A percentile compares a stretch with the other conserved stretches of the same genome.
Conservation (phyloP, 2,797 vertebrate genomes). For the Microchirus variegatus region DNA sequence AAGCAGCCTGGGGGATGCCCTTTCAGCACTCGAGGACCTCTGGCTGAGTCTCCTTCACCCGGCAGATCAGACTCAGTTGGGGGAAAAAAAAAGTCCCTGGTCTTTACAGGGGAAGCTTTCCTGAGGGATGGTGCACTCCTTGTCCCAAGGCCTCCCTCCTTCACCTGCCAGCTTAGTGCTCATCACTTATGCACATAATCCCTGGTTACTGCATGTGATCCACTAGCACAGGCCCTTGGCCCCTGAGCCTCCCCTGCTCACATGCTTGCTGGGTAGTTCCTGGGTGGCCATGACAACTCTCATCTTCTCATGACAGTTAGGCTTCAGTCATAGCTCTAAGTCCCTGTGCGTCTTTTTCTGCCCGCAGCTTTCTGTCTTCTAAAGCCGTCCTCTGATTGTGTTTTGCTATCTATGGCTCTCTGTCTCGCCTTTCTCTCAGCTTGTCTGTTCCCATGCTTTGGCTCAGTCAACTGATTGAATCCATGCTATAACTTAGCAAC, state of each 20-base stretch:
- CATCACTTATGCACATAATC: conserved; percentile 97
- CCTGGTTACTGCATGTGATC: conserved; percentile 83
- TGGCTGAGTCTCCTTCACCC: conserved; percentile 80
- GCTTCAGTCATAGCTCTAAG: conserved; percentile 74
- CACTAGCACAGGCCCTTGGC: conserved; percentile 65
- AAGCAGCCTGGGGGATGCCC: conserved; percentile 83
- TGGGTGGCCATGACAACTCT: conserved; percentile 76
- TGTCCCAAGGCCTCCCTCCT: conserved; percentile 78
- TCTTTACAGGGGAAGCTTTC: conserved; percentile 67
- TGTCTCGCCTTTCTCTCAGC: conserved; percentile 52
- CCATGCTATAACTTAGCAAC: conserved; percentile 22
- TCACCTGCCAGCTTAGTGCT: conserved; percentile 91
- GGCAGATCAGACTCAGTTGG: conserved; percentile 80
- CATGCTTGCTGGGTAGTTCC: conserved; percentile 78
- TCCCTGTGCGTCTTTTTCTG: conserved; percentile 70
- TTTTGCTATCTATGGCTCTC: conserved; percentile 53
- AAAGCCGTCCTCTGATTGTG: conserved; percentile 69
- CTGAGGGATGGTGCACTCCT: conserved; percentile 67
- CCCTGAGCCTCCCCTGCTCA: conserved; percentile 67
- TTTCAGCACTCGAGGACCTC: conserved; percentile 83
- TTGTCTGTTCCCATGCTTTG: conserved; percentile 58
- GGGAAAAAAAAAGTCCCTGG: conserved; percentile 60
- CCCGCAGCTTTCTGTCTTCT: conserved; percentile 62
- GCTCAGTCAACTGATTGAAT: conserved; percentile 46
- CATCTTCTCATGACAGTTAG: conserved; percentile 82